A percentile compares a stretch with the other conserved stretches of the same genome.
These are phyloP conservation scores for Argyresthia goedartella DNA, from an alignment of 2,888 invertebrate species.

Conservation along the genomic window DNA sequence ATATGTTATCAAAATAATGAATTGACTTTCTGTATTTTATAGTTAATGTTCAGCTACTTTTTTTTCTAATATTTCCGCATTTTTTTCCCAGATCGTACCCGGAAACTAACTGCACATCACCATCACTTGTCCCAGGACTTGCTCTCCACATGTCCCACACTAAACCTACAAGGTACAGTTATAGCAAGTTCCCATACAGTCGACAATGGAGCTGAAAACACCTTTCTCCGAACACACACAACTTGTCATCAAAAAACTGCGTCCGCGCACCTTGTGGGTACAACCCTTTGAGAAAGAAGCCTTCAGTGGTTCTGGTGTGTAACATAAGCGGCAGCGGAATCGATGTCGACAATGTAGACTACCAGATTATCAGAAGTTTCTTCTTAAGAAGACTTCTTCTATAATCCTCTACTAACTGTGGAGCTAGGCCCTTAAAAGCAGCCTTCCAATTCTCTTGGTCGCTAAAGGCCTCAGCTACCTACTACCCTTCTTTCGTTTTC, in stretches of 20 bases:
- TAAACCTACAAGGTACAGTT: not conserved
- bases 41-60: too few species aligned
- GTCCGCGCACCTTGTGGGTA: conserved; percentile 30
- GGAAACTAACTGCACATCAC: conserved; percentile 1
- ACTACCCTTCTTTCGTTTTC: too few species aligned
- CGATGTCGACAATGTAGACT: too few species aligned
- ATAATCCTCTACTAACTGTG: too few species aligned
- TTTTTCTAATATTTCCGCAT: too few species aligned
- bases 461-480: too few species aligned
- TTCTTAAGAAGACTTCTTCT: too few species aligned
- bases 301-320: conserved; percentile 7
- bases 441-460: too few species aligned
- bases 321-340: conserved; percentile 8
- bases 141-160: conserved; percentile 15
- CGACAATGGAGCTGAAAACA: conserved; percentile 18
- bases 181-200: conserved; percentile 3
- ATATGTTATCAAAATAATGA: too few species aligned
- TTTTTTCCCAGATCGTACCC: not conserved
- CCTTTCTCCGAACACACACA: conserved; percentile 32
- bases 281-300: conserved; percentile 18
- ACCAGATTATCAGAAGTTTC: too few species aligned
- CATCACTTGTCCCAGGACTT: not conserved
- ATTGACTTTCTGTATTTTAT: too few species aligned
- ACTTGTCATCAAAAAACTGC: conserved; percentile 39
- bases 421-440: too few species aligned